These are phyloP conservation scores for Chrysemys picta DNA, from an alignment of 2,113 vertebrate species.

Conservation along the genomic window DNA sequence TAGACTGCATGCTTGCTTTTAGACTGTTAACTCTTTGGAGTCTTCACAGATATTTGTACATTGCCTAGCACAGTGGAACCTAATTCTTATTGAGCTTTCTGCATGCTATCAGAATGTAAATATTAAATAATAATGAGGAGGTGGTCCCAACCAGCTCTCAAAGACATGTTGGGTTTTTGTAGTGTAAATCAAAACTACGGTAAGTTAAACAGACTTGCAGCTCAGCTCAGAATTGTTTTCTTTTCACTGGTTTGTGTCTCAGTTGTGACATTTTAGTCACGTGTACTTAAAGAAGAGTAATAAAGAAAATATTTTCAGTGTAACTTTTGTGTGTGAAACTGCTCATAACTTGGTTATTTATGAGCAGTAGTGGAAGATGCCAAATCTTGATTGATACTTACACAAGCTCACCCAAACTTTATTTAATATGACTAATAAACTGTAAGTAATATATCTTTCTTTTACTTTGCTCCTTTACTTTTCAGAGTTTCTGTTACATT, in stretches of 20 bases:
- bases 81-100: not conserved
- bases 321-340: not conserved
- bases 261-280: not conserved
- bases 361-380: not conserved
- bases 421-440: not conserved
- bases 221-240: not conserved
- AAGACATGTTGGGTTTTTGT: not conserved
- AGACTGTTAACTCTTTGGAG: not conserved
- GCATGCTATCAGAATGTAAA: not conserved
- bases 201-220: not conserved
- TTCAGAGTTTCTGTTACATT: constrained; percentile 8
- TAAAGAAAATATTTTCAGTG: not conserved
- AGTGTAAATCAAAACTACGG: not conserved
- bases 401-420: not conserved
- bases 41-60: not conserved
- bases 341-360: not conserved
- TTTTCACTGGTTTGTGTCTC: not conserved
- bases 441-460: not conserved
- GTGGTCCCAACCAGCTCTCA: not conserved
- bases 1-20: not conserved
- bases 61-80: not conserved
- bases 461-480: not conserved
- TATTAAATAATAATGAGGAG: not conserved
- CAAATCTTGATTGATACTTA: not conserved
- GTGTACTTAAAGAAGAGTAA: not conserved